Base-by-base conservation (phyloP, 2,797 vertebrate genomes). In the Dipus sagitta region DNA sequence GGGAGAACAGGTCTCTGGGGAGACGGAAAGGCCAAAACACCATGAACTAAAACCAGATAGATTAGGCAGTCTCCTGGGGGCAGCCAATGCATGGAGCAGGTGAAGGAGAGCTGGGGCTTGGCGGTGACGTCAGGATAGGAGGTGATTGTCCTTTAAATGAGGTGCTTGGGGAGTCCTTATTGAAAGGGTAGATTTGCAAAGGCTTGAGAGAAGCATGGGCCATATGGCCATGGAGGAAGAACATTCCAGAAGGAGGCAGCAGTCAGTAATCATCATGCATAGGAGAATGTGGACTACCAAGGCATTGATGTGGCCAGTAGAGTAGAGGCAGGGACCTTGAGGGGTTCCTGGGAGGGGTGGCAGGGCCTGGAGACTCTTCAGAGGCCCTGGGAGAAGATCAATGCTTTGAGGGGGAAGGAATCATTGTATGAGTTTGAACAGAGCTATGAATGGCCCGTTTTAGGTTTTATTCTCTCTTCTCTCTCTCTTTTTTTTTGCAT, bases 301-400 rank as follows among this genome's bases (percentile, higher is more conserved):
- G 26, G 47, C 13, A 15, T 71, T 23, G 0, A 20, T 13, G 6
- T 24, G 68, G 9, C 3, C 2, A 11, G 54, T 58, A 58, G 62
- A 47, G 10, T 32, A 15, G 12, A 77, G 13, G 0, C 6, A 30
- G 23, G 78, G 20, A 14, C 5, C 2, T 13, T 0, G 4, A n/a
- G 74, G 38, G n/a, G 12, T 0, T 14, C 42, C 26, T 65, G 26
- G 11, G 70, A 23, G 47, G 74, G 28, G 13, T 28, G 28, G 47
- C 20, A 0, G 24, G 18, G 10, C 3, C 12, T 20, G 17, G 52
- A 28, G 64, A 14, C 54, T 15, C 54, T 14, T 17, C 17, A 4
- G 54, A 12, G 54, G 54, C 17, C 54, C 54, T 58, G 54, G 54
- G 54, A 58, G 2, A 14, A 58, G 14, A 17, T 58, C 17, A 58